Evolutionary conservation across 2,888 invertebrate genomes (phyloP).

Genomic region (Cetonia aurata): DNA sequence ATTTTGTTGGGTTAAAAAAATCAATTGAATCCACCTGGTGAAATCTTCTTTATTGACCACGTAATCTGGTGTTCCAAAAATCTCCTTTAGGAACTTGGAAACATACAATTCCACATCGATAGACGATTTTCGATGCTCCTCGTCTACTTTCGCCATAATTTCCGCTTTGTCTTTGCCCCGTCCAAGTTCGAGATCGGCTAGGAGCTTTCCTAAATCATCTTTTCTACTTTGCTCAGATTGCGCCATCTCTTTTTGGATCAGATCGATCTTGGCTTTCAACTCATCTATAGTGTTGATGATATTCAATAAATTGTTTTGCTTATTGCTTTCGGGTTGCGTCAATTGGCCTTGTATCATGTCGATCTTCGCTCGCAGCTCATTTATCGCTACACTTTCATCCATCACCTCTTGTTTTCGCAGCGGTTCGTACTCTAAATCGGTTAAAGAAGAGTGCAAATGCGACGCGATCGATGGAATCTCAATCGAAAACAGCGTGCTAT

Average conservation of each 20-base stretch:
- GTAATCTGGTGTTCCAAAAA: slow-evolving; percentile 60
- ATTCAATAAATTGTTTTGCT: slow-evolving; percentile 2
- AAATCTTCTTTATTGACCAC: slow-evolving; percentile 67
- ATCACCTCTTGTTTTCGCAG: no score
- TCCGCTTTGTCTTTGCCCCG: slow-evolving; percentile 43
- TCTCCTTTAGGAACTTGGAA: slow-evolving; percentile 54
- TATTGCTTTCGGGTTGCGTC: slow-evolving; percentile 63
- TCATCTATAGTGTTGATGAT: slow-evolving; percentile 9
- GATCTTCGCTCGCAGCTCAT: slow-evolving; percentile 62
- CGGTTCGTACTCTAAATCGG: slow-evolving; percentile 44
- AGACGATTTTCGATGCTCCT: slow-evolving; percentile 59
- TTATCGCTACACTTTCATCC: neutral
- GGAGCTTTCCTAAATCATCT: slow-evolving; percentile 10
- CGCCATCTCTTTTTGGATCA: slow-evolving; percentile 9
- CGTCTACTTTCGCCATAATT: slow-evolving; percentile 46
- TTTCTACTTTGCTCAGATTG: neutral
- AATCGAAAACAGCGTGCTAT: slow-evolving; percentile 14
- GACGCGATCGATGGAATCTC: slow-evolving; percentile 6
- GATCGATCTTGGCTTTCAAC: slow-evolving; percentile 7
- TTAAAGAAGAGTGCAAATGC: slow-evolving; percentile 57
- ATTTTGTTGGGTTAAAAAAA: slow-evolving; percentile 75
- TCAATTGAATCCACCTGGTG: slow-evolving; percentile 72
- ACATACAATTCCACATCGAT: slow-evolving; percentile 61
- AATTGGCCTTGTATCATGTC: slow-evolving; percentile 71
- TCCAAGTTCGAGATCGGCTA: slow-evolving; percentile 15